Conservation (phyloP, 2,113 vertebrate species). For the Odontesthes bonariensis region DNA sequence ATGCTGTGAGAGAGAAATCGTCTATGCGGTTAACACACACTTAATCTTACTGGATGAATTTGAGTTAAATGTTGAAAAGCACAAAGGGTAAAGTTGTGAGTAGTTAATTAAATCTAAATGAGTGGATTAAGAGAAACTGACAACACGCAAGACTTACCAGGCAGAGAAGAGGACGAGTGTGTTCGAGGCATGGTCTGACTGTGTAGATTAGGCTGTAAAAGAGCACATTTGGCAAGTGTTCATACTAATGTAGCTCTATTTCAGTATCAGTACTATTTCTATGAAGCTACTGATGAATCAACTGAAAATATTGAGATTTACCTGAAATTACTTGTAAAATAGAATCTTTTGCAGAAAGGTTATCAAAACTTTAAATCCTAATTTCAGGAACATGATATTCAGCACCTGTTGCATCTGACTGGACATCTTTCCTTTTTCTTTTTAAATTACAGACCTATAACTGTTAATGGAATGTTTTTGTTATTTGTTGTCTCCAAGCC, state of each 20-base stretch:
- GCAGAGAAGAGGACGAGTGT: conserved; percentile 87
- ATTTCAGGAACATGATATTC: no score
- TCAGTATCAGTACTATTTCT: not conserved
- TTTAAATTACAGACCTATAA: not conserved
- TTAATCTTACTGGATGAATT: not conserved
- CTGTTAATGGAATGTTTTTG: not conserved
- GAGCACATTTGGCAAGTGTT: conserved; percentile 13
- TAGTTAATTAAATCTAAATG: not conserved
- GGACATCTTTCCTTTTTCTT: not conserved
- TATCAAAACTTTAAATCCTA: not conserved
- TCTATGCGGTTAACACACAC: not conserved
- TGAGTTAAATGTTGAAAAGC: not conserved
- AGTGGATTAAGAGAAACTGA: not conserved
- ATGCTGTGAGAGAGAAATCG: not conserved
- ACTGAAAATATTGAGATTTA: no score
- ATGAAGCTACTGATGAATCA: not conserved
- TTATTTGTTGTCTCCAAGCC: no score
- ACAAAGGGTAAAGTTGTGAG: not conserved
- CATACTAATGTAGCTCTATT: no score
- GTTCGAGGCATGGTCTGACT: conserved; percentile 81
- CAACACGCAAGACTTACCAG: conserved; percentile 74
- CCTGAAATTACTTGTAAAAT: no score
- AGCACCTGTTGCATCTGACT: not conserved
- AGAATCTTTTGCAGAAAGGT: no score
- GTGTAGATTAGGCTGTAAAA: conserved; percentile 83